Evolutionary conservation across 2,797 vertebrate species (phyloP).

Genomic region (Bradypodion ventrale): DNA sequence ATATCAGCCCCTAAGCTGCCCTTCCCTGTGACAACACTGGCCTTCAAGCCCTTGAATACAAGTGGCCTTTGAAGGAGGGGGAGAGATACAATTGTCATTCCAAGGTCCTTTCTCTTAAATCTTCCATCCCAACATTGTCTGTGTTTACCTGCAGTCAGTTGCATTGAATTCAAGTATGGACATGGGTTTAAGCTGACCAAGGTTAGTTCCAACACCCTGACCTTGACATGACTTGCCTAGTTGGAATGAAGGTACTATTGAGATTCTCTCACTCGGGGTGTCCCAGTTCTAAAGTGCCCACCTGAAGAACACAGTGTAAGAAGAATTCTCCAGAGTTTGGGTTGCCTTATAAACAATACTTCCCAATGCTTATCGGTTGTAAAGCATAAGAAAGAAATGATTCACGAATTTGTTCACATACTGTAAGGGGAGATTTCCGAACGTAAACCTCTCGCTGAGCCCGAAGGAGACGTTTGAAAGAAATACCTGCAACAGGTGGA

Average conservation of each 20-base stretch:
- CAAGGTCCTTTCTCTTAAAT: neutral
- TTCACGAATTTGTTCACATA: constrained; percentile 45
- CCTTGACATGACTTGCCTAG: neutral
- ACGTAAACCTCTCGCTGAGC: constrained; percentile 23
- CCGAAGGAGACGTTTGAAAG: constrained; percentile 55
- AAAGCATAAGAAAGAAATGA: neutral
- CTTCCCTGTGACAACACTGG: neutral
- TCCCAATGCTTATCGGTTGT: constrained; percentile 4
- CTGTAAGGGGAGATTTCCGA: constrained; percentile 31
- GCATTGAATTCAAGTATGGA: neutral
- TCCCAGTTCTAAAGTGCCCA: neutral
- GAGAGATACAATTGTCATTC: neutral
- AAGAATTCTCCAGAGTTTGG: too few species aligned
- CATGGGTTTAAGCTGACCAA: neutral
- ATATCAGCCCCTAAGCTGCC: too few species aligned
- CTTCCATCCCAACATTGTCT: neutral
- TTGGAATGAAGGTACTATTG: neutral
- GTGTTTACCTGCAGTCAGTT: neutral
- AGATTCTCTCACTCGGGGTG: too few species aligned
- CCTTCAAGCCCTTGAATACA: neutral
- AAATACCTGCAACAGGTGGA: neutral
- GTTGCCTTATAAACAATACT: too few species aligned
- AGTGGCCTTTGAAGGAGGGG: neutral
- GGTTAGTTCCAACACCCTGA: neutral
- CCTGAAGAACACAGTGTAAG: too few species aligned